Base-by-base conservation (phyloP, 1,140 invertebrate genomes). In the Drosophila prosaltans region DNA sequence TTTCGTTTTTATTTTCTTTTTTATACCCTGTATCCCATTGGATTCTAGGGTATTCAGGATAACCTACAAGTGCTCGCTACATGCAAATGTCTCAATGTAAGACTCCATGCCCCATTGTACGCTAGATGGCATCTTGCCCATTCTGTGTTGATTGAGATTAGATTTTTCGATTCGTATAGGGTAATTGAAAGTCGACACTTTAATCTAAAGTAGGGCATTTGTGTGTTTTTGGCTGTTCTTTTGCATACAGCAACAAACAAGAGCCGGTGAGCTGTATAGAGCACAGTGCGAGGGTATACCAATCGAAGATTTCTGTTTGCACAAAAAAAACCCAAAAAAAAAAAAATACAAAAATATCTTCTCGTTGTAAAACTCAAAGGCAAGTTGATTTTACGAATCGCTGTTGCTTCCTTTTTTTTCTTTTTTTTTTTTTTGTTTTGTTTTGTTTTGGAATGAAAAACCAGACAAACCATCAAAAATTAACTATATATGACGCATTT, bases 241-340 rank as follows among this genome's bases (percentile, higher is more conserved):
- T 24, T 24, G 45, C 45, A 51, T 51, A 51, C 45, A 51, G 10
- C 45, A 51, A 51, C 45, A 51, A 51, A 51, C 45, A 51, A 26
- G 21, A 51, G 45, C 45, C 45, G 26, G 2, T 21, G 45, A 24
- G 8, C 45, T 21, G 6, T 51, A 3, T 16, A 7, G 3, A 24
- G 28, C 8, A 24, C 8, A 51, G 45, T 9, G 45, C 24, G 16
- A 51, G 21, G n/a, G 24, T 32, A 68, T 60, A 54, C 64, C 66
- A 72, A 72, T 75, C 59, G 63, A 72, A 75, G 73, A 72, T 72
- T 75, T 66, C 41, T 65, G 45, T 43, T 62, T 41, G 30, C 21
- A 24, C 32, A 11, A 16, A 60, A 51, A 55, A 55, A 43, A 72
- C 36, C 16, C 0, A 16, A 16, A 10, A 55, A 21, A 43, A 70